phyloP scores from a whole-genome alignment of 2,113 vertebrate genomes.

The Bettongia penicillata region DNA sequence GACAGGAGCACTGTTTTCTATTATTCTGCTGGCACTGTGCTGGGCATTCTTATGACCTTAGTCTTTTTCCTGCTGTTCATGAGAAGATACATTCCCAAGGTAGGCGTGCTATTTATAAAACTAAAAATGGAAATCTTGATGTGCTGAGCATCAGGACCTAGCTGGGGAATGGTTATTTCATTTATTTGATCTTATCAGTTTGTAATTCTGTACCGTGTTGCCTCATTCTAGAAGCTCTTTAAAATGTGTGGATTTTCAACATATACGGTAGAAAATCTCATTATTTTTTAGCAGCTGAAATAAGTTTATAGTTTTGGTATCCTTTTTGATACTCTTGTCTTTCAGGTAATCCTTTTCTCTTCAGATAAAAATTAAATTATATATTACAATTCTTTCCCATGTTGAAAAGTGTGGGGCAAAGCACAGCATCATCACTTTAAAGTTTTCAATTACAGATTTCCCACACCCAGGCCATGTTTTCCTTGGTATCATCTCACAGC shows the following conservation, averaged over 20 bases:
- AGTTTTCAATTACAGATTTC: slow-evolving; percentile 3
- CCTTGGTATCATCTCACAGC: neutral
- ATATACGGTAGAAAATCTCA: slow-evolving; percentile 3
- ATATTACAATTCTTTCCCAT: neutral
- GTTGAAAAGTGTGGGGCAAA: neutral
- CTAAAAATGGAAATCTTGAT: slow-evolving; percentile 19
- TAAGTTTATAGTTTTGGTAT: neutral
- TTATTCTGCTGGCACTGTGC: slow-evolving; percentile 81
- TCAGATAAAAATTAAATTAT: neutral
- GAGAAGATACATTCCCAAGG: slow-evolving; percentile 85
- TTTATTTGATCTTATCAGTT: neutral
- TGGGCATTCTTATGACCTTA: slow-evolving; percentile 82
- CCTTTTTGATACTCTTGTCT: slow-evolving; percentile 10
- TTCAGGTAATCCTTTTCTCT: neutral
- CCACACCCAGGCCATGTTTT: neutral
- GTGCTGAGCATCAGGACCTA: slow-evolving; percentile 20
- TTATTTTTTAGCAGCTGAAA: neutral
- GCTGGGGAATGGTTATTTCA: neutral
- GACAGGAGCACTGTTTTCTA: slow-evolving; percentile 84
- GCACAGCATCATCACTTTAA: neutral
- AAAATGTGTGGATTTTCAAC: slow-evolving; percentile 36
- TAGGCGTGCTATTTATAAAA: slow-evolving; percentile 70
- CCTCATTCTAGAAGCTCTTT: slow-evolving; percentile 18
- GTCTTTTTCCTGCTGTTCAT: slow-evolving; percentile 84
- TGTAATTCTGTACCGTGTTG: neutral